These are phyloP conservation scores for Nesogale talazaci DNA, from an alignment of 2,113 vertebrate species.

Conservation along the genomic window DNA sequence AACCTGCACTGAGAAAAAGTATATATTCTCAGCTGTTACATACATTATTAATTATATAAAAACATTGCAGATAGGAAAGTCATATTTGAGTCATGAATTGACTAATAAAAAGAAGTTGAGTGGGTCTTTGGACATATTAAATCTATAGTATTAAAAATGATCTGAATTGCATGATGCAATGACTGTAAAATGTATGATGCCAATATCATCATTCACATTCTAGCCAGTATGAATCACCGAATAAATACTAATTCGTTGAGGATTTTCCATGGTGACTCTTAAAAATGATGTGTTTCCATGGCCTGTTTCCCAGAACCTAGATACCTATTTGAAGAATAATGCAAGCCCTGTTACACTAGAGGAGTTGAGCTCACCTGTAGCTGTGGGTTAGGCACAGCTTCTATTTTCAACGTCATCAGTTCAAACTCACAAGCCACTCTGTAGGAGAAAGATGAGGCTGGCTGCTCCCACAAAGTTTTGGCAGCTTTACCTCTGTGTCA, in stretches of 20 bases:
- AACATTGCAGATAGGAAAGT: not conserved
- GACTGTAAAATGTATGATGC: not conserved
- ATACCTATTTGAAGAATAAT: not conserved
- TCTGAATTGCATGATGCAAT: not conserved
- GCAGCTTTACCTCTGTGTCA: too few species aligned
- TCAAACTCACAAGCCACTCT: too few species aligned
- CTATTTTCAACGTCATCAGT: too few species aligned
- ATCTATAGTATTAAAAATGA: not conserved
- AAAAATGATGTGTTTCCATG: not conserved
- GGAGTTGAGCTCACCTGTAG: not conserved
- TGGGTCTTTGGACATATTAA: not conserved
- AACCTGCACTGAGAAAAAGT: too few species aligned
- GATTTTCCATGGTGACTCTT: not conserved
- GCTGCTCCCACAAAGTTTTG: too few species aligned
- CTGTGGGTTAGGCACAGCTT: too few species aligned
- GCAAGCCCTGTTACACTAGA: not conserved
- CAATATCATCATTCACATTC: not conserved
- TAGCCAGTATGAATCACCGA: constrained; percentile 8
- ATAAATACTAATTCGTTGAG: not conserved
- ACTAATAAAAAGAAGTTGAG: not conserved
- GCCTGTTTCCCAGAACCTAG: constrained; percentile 10
- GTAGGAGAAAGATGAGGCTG: too few species aligned
- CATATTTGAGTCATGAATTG: not conserved
- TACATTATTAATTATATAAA: not conserved
- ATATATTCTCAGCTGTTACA: too few species aligned